Base-by-base conservation (phyloP, 2,113 vertebrate genomes). In the Gallinago jamesoni region DNA sequence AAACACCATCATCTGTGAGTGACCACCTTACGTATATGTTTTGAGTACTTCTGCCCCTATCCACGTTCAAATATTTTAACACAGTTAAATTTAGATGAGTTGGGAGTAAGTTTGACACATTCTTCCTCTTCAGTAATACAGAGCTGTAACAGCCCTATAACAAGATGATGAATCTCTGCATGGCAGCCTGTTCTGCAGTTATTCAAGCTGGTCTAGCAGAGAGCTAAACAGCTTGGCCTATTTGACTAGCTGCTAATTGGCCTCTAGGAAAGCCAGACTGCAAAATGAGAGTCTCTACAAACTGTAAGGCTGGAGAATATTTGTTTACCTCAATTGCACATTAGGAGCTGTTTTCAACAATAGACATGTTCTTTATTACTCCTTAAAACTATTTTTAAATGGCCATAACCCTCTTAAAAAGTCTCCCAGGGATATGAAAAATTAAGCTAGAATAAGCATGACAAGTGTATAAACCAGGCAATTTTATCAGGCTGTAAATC, bases 361-460 rank as follows among this genome's bases (percentile, higher is more conserved):
- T 87, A 96, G 89, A 83, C 81, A n/a, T 41, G 89, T 77, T 96
- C 95, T 97, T 96, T 85, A 93, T 91, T 90, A 84, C 91, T 97
- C 94, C 87, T 72, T 83, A 90, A 95, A 97, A 95, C 94, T 96
- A 89, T 92, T 96, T 97, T 94, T 93, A 97, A 97, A 94, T 68
- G 95, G 91, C 87, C 96, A 91, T 94, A 95, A 94, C 87, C 94
- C 90, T 97, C 96, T 97, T 95, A 89, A 96, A 84, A 96, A 97
- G 88, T 91, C 93, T 92, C 89, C 52, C 24, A 81, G 92, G 93
- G 94, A 89, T 86, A 93, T 56, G 68, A 93, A 90, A 94, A 97
- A 98, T 95, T 84, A 97, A 98, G 96, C 94, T 96, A 84, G 91
- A 95, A 90, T 28, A n/a, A 90, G 94, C 93, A 95, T 89, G 96